Conservation (phyloP, 2,888 invertebrate genomes). For the Troides oblongomaculatus region DNA sequence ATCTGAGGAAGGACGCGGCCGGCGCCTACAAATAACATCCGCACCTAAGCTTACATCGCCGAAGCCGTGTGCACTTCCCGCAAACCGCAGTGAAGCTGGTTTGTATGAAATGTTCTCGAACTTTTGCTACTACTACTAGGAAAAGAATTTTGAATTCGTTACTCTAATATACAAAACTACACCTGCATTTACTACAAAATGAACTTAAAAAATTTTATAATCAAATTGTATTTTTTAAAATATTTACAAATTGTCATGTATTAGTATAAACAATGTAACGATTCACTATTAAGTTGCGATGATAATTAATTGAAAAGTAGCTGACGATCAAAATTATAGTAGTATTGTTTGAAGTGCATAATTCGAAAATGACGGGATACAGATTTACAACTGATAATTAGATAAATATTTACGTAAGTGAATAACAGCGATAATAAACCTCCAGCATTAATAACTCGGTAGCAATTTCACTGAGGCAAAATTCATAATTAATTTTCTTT, state of each 20-base stretch:
- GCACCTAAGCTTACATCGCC: conserved; percentile 34
- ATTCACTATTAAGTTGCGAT: background rate
- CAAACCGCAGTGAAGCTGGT: conserved; percentile 29
- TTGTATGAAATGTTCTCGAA: background rate
- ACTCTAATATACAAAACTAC: background rate
- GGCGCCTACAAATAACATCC: conserved; percentile 68
- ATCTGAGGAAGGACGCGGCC: conserved; percentile 51
- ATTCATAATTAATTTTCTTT: conserved; percentile 1
- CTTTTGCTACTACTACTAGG: background rate
- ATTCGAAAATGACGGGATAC: background rate
- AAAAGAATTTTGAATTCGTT: background rate
- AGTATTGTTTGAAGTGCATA: background rate
- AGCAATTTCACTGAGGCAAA: conserved; percentile 8
- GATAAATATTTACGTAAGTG: background rate
- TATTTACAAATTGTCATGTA: background rate
- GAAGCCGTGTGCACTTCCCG: conserved; percentile 42
- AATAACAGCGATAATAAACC: background rate
- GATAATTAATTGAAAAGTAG: background rate
- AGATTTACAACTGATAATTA: background rate
- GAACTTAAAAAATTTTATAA: background rate
- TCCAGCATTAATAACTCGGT: conserved; percentile 1
- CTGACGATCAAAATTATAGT: background rate
- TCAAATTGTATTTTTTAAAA: background rate
- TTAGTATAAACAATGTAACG: background rate
- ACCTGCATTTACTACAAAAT: background rate